Evolutionary conservation across 1,140 invertebrate genomes (phyloP).

Genomic region (Bombyx mandarina): DNA sequence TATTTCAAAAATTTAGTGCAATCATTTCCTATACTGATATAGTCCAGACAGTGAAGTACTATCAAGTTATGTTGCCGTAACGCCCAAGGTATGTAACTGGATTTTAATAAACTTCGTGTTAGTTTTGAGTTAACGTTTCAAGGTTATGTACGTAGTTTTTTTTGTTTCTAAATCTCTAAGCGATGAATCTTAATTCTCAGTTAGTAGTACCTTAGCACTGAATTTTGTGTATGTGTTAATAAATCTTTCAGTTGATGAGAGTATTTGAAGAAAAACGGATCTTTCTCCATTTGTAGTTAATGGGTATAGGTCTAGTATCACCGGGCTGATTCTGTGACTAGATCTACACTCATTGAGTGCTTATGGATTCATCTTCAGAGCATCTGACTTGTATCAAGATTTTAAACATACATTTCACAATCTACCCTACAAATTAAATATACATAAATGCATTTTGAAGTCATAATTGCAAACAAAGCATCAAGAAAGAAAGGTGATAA

Average conservation of each 20-base stretch:
- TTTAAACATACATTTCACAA: neutral
- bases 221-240: no score
- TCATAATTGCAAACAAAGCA: no score
- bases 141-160: neutral
- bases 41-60: constrained; percentile 62
- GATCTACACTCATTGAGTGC: constrained; percentile 88
- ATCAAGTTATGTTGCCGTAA: constrained; percentile 57
- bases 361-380: constrained; percentile 29
- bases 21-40: constrained; percentile 33
- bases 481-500: no score
- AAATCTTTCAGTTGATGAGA: neutral
- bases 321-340: constrained; percentile 81
- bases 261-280: no score
- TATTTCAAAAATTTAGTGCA: neutral
- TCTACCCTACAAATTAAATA: no score
- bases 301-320: constrained; percentile 82
- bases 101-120: neutral
- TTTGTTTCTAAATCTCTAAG: neutral
- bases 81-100: constrained; percentile 51
- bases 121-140: neutral
- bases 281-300: constrained; percentile 25
- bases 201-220: no score
- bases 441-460: no score
- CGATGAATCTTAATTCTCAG: no score
- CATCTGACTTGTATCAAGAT: neutral